Conservation (phyloP, 2,797 vertebrate genomes). For the Xyrichtys novacula region DNA sequence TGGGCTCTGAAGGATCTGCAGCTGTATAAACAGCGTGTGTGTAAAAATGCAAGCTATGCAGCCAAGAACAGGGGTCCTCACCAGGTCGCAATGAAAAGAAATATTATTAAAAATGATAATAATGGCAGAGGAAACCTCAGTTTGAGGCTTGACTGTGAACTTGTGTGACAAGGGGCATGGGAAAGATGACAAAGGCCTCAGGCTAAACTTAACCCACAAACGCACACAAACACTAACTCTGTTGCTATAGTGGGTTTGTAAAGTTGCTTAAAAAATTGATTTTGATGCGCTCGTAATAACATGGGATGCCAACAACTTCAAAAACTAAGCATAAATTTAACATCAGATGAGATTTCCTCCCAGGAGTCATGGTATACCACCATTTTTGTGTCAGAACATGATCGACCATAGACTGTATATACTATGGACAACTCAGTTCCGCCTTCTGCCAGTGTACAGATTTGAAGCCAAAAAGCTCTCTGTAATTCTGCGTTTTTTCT, state of each 20-base stretch:
- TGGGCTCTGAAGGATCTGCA: constrained; percentile 68
- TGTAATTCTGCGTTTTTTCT: no score
- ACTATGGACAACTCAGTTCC: no score
- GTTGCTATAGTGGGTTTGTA: background rate
- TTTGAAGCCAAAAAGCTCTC: no score
- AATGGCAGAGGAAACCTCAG: constrained; percentile 69
- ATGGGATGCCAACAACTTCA: background rate
- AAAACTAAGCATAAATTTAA: background rate
- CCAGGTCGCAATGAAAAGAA: constrained; percentile 67
- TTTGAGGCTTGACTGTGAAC: constrained; percentile 60
- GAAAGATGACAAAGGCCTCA: constrained; percentile 67
- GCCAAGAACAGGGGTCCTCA: constrained; percentile 66
- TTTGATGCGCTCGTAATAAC: constrained; percentile 17
- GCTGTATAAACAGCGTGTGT: constrained; percentile 81
- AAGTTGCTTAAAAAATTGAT: constrained; percentile 23
- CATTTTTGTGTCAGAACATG: no score
- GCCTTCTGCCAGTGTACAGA: no score
- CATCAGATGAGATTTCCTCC: background rate
- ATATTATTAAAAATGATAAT: constrained; percentile 78
- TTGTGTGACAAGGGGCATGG: constrained; percentile 73
- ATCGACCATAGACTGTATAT: no score
- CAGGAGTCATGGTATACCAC: no score
- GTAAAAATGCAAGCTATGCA: constrained; percentile 79
- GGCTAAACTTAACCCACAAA: constrained; percentile 37
- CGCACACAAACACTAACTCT: background rate